These are phyloP conservation scores for Vidua chalybeata DNA, from an alignment of 2,113 vertebrate species.

Conservation along the genomic window DNA sequence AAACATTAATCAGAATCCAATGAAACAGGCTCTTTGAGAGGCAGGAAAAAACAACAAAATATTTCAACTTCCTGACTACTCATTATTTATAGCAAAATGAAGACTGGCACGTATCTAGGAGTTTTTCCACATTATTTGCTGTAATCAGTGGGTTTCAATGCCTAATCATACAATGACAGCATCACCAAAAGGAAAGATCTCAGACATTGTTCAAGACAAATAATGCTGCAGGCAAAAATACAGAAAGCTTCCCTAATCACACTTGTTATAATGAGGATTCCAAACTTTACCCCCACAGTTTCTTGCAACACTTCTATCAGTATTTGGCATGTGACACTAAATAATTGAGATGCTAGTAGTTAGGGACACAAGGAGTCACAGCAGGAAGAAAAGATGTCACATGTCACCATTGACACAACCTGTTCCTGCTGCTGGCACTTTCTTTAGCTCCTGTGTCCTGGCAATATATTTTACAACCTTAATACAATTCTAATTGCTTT, in stretches of 20 bases:
- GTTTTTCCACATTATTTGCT: not conserved
- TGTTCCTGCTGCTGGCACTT: not conserved
- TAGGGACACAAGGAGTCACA: not conserved
- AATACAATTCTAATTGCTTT: not conserved
- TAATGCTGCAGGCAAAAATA: not conserved
- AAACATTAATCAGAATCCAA: slow-evolving; percentile 5
- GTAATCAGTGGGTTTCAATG: not conserved
- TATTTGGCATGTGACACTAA: not conserved
- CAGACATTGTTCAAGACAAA: not conserved
- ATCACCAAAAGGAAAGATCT: not conserved
- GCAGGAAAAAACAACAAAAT: not conserved
- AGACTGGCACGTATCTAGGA: not conserved
- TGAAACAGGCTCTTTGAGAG: not conserved
- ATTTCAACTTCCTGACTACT: not conserved
- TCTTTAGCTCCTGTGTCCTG: not conserved
- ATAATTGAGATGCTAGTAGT: not conserved
- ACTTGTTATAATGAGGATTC: not conserved
- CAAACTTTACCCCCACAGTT: not conserved
- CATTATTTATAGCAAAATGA: not conserved
- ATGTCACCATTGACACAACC: not conserved
- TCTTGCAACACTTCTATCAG: not conserved
- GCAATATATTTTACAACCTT: not conserved
- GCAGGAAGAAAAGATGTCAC: not conserved
- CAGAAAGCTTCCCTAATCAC: not conserved
- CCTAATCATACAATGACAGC: not conserved